These are phyloP conservation scores for Toxonevra muliebris DNA, from an alignment of 2,888 invertebrate genomes.

Conservation along the genomic window DNA sequence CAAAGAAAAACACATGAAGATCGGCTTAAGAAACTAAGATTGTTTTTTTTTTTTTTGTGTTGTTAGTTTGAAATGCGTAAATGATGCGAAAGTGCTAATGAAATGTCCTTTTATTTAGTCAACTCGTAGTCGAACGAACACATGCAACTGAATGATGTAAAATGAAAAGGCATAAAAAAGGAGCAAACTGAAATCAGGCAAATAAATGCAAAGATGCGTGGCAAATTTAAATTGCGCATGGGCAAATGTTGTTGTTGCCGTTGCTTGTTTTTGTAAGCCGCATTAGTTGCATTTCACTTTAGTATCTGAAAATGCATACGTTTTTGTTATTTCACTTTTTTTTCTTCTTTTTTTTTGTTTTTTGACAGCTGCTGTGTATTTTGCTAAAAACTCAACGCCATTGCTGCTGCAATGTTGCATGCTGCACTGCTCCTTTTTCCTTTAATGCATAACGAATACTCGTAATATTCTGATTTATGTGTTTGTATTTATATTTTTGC, in stretches of 20 bases:
- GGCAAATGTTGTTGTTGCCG: slow-evolving; percentile 36
- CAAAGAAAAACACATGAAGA: slow-evolving; percentile 8
- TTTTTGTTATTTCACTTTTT: neutral
- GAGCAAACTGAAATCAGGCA: slow-evolving; percentile 19
- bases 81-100: slow-evolving; percentile 44
- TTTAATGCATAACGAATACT: no score
- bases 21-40: slow-evolving; percentile 19
- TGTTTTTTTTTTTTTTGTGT: slow-evolving; percentile 1
- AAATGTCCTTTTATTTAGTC: slow-evolving; percentile 42
- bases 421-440: neutral
- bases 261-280: slow-evolving; percentile 26
- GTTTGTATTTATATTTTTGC: no score
- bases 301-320: slow-evolving; percentile 23
- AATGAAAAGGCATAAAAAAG: neutral
- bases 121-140: neutral
- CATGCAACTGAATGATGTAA: neutral
- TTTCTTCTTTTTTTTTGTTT: no score
- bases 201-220: slow-evolving; percentile 37
- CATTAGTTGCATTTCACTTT: slow-evolving; percentile 31
- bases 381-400: no score
- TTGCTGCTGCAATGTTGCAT: slow-evolving; percentile 19
- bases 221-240: slow-evolving; percentile 48
- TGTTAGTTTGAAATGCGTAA: slow-evolving; percentile 46
- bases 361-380: slow-evolving; percentile 5
- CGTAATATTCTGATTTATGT: no score